Base-by-base conservation (phyloP, 2,797 vertebrate genomes). In the Anniella stebbinsi region DNA sequence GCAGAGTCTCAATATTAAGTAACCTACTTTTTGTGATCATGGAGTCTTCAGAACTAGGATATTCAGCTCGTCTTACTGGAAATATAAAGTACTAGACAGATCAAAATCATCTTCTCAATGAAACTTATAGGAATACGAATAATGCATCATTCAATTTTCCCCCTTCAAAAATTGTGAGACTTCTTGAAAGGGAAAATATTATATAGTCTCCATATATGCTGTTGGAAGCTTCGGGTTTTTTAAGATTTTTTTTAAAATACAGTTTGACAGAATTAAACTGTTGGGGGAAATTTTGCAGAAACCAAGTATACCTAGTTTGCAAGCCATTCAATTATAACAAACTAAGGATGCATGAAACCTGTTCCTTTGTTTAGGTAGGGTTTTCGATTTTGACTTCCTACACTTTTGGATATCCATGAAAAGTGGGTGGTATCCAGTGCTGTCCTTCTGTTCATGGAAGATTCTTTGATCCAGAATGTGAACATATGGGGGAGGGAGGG, bases 61-160 rank as follows among this genome's bases (percentile, higher is more conserved):
- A 84, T 86, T 88, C 75, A 51, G 73, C n/a, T 70, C 13, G 12
- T 60, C 76, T 91, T 91, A 88, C 87, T 80, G 87, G 82, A 91
- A 88, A 88, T 88, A 84, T 86, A 83, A 83, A 88, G 75, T 80
- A 85, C 60, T 72, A 66, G 36, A 57, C 54, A 89, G 72, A 89
- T 89, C 57, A 84, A 84, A 89, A 67, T 23, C 73, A 33, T 38
- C 67, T 87, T 54, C 82, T 81, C 82, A 88, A 23, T 41, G 38
- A 70, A 88, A 86, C 9, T 66, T 80, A 88, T 80, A 60, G 48
- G 54, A 76, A 83, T 77, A 81, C n/a, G 77, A 81, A 85, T 80
- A 88, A 88, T 84, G 66, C 17, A 87, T 84, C 73, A 78, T 87
- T 60, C 28, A 38, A 17, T 82, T 75, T 83, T 36, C 9, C 17